These are phyloP conservation scores for Cossypha heuglini DNA, from an alignment of 2,797 vertebrate genomes.

Conservation along the genomic window DNA sequence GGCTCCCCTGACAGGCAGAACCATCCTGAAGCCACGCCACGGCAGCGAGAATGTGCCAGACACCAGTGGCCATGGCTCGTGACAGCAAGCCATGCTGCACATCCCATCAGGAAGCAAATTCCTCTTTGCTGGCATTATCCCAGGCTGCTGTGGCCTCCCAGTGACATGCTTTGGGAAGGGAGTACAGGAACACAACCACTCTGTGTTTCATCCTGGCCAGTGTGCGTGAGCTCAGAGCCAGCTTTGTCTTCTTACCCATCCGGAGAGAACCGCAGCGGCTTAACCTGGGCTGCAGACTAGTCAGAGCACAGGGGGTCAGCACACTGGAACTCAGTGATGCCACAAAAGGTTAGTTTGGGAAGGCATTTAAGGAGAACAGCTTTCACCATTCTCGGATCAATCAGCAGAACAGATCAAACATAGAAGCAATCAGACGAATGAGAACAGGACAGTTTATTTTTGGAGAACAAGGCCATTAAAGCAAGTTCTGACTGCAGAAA, in stretches of 20 bases:
- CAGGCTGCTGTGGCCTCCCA: background rate
- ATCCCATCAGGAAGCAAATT: background rate
- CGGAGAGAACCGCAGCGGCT: background rate
- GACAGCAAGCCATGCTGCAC: background rate
- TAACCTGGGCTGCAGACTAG: conserved; percentile 2
- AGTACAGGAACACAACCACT: background rate
- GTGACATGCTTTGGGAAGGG: background rate
- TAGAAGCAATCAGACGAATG: background rate
- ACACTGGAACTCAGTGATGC: conserved; percentile 43
- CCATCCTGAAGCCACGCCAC: accelerated
- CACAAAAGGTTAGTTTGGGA: conserved; percentile 33
- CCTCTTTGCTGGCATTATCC: background rate
- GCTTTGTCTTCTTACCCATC: conserved; percentile 61
- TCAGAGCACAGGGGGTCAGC: conserved; percentile 34
- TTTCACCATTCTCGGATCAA: background rate
- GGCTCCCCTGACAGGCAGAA: background rate
- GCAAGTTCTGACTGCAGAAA: background rate
- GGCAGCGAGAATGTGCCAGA: background rate
- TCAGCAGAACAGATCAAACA: conserved; percentile 5
- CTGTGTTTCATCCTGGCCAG: background rate
- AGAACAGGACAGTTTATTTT: background rate
- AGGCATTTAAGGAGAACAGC: conserved; percentile 12
- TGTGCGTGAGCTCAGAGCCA: conserved; percentile 49
- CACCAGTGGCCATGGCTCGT: background rate
- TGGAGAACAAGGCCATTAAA: background rate